Percentiles rank a stretch among this genome's conserved stretches.
Evolutionary conservation across 2,113 vertebrate species (phyloP).

Genomic region (Megaceryle maxima): DNA sequence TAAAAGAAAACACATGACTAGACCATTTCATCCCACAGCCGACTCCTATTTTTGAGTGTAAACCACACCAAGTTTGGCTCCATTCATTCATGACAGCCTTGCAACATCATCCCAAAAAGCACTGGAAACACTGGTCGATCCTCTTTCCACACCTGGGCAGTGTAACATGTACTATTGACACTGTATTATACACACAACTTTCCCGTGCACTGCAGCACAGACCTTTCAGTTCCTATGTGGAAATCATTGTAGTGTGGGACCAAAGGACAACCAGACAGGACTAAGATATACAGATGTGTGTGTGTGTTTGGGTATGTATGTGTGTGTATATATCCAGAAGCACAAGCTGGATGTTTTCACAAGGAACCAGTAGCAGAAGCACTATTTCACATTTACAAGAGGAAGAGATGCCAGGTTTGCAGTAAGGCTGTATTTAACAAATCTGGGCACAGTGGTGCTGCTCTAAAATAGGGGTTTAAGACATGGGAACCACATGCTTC

Average conservation of each 20-base stretch:
- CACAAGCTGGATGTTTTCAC: not conserved
- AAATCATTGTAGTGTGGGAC: not conserved
- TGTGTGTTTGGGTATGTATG: not conserved
- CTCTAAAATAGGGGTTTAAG: not conserved
- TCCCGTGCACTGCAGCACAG: not conserved
- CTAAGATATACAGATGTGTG: not conserved
- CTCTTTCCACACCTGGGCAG: not conserved
- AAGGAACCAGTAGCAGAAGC: not conserved
- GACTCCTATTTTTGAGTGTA: not conserved
- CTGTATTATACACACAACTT: accelerated
- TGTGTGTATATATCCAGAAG: not conserved
- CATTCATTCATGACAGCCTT: not conserved
- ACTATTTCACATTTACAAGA: not conserved
- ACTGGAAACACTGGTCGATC: not conserved
- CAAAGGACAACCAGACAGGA: not conserved
- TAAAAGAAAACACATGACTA: not conserved
- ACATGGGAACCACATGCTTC: not conserved
- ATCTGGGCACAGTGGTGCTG: not conserved
- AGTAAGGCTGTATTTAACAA: not conserved
- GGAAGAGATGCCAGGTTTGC: not conserved
- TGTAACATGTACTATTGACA: not conserved
- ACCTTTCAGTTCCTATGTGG: not conserved
- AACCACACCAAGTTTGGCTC: not conserved
- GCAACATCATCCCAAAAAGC: not conserved
- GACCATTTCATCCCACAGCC: not conserved